Evolutionary conservation across 2,888 invertebrate species (phyloP).

Genomic region (Odiellus spinosus): DNA sequence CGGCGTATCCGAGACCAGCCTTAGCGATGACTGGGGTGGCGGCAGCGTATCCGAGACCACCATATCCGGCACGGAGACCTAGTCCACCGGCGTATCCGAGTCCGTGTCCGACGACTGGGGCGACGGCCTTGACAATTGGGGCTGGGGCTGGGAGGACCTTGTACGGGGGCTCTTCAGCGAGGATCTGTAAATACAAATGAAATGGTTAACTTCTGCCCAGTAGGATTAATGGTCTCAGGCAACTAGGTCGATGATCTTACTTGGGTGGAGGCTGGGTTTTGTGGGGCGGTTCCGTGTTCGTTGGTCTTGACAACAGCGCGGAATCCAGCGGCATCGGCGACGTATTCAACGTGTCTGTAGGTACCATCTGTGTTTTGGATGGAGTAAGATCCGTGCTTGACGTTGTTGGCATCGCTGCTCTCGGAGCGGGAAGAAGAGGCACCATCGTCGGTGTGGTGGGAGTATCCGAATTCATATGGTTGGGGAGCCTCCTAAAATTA

Average conservation of each 20-base stretch:
- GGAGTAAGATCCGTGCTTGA: conserved; percentile 5
- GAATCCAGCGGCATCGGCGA: conserved; percentile 5
- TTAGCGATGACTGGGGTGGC: neutral
- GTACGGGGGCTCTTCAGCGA: neutral
- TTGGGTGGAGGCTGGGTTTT: conserved; percentile 1
- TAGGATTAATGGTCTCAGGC: neutral
- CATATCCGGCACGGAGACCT: neutral
- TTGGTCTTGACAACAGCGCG: conserved; percentile 6
- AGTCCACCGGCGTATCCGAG: too few relatives aligned
- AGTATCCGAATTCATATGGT: too few relatives aligned
- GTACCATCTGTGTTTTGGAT: conserved; percentile 3
- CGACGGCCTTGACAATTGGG: too few relatives aligned
- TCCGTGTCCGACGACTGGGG: too few relatives aligned
- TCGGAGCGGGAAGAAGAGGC: too few relatives aligned
- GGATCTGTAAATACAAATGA: too few relatives aligned
- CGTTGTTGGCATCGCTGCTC: conserved; percentile 1
- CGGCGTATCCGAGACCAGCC: neutral
- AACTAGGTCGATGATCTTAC: neutral
- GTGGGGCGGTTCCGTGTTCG: conserved; percentile 6
- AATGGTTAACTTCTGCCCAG: neutral
- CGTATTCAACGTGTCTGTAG: conserved; percentile 5
- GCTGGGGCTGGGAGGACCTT: neutral
- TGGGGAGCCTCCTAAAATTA: neutral
- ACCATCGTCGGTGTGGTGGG: too few relatives aligned
- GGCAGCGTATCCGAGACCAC: neutral